These are phyloP conservation scores for Apoda limacodes DNA, from an alignment of 2,888 invertebrate species.

Conservation along the genomic window DNA sequence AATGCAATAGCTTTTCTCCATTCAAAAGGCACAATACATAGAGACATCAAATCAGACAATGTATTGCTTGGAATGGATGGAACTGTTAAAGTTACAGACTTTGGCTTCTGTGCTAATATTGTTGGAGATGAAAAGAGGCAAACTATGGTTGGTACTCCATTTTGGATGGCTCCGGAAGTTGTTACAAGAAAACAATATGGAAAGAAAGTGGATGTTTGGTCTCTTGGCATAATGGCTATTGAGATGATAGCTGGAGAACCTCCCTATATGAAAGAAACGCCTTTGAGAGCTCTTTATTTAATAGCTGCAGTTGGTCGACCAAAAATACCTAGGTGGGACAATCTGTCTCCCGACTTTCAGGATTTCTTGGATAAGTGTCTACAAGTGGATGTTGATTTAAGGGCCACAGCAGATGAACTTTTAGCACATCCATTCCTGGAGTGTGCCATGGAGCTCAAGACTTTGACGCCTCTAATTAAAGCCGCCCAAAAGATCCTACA, in stretches of 20 bases:
- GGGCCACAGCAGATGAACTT: constrained; percentile 82
- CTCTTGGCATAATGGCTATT: constrained; percentile 97
- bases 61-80: constrained; percentile 94
- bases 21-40: constrained; percentile 89
- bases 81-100: constrained; percentile 92
- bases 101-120: constrained; percentile 98
- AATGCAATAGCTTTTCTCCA: constrained; percentile 92
- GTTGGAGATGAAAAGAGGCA: constrained; percentile 94
- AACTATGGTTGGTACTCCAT: constrained; percentile 98
- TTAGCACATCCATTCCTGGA: constrained; percentile 83
- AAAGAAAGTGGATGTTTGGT: constrained; percentile 94
- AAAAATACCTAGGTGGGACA: constrained; percentile 85
- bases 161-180: constrained; percentile 98
- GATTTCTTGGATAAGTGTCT: constrained; percentile 90
- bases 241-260: constrained; percentile 96
- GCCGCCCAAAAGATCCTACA: constrained; percentile 90
- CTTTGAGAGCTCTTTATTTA: constrained; percentile 90
- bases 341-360: constrained; percentile 80
- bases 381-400: constrained; percentile 82
- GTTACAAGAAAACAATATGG: constrained; percentile 94
- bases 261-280: constrained; percentile 96
- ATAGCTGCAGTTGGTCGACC: constrained; percentile 97
- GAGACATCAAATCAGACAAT: constrained; percentile 98
- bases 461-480: constrained; percentile 88
- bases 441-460: constrained; percentile 82